A percentile compares a stretch with the other conserved stretches of the same genome.
Evolutionary conservation across 2,888 invertebrate genomes (phyloP).

Genomic region (Spicauda simplicius): DNA sequence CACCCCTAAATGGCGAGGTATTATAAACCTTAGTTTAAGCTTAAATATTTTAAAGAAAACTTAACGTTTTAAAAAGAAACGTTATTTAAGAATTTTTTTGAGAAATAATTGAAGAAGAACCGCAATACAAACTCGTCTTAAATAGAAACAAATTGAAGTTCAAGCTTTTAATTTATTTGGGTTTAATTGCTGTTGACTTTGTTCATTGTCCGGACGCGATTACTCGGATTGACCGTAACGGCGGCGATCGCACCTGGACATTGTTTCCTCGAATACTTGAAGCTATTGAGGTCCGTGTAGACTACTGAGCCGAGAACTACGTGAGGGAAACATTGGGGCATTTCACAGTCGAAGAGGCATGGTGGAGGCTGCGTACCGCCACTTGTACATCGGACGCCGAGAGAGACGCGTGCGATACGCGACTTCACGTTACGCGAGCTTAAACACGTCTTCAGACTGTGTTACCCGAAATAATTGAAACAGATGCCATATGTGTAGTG

Average conservation of each 20-base stretch:
- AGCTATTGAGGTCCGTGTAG: conserved; percentile 58
- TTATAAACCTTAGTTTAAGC: no score
- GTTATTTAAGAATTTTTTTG: no score
- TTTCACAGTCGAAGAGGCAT: conserved; percentile 68
- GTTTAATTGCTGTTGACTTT: conserved; percentile 42
- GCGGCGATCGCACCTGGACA: conserved; percentile 56
- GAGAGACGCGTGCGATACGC: conserved; percentile 56
- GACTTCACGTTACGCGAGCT: conserved; percentile 28
- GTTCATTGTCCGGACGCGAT: conserved; percentile 49
- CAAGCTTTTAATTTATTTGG: background rate
- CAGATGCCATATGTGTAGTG: conserved; percentile 46
- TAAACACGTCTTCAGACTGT: conserved; percentile 10
- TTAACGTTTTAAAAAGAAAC: no score
- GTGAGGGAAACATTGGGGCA: conserved; percentile 51
- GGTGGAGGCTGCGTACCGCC: conserved; percentile 62
- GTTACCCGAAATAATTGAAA: conserved; percentile 18
- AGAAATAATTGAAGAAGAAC: no score
- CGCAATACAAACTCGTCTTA: background rate
- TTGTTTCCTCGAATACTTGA: conserved; percentile 50
- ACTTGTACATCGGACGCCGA: conserved; percentile 62
- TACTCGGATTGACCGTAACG: conserved; percentile 60
- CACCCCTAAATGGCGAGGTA: no score
- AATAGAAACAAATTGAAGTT: background rate
- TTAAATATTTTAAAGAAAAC: no score
- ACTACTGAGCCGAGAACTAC: conserved; percentile 49